These are phyloP conservation scores for Graptemys geographica DNA, from an alignment of 2,797 vertebrate species.

Conservation along the genomic window DNA sequence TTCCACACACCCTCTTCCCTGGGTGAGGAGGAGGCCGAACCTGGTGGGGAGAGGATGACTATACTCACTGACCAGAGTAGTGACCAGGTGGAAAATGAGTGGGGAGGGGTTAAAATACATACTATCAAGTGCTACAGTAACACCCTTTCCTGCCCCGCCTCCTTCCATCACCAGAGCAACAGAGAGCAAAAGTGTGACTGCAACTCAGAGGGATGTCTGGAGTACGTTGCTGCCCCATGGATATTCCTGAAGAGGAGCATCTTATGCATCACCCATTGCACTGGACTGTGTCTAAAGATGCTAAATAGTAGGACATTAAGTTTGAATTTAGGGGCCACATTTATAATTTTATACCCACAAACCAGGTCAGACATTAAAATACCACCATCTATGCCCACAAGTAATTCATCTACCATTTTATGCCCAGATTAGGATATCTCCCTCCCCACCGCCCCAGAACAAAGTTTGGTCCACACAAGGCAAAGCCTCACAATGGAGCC, in stretches of 20 bases:
- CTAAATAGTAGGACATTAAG: not conserved
- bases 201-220: not conserved
- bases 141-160: not conserved
- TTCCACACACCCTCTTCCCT: not conserved
- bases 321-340: rapidly evolving
- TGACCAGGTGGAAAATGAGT: not conserved
- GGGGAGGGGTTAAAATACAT: not conserved
- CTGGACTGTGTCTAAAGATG: not conserved
- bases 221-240: not conserved
- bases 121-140: not conserved
- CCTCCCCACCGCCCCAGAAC: no score
- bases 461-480: not conserved
- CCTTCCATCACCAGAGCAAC: not conserved
- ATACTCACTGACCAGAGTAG: not conserved
- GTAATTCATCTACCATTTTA: not conserved
- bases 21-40: not conserved
- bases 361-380: not conserved
- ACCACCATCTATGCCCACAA: not conserved
- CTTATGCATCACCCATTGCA: not conserved
- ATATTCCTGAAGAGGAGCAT: not conserved
- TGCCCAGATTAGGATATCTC: not conserved
- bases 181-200: not conserved
- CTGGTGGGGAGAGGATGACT: not conserved
- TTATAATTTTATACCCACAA: not conserved
- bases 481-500: not conserved